Evolutionary conservation across 2,888 invertebrate species (phyloP).

Genomic region (Ferrisia virgata): DNA sequence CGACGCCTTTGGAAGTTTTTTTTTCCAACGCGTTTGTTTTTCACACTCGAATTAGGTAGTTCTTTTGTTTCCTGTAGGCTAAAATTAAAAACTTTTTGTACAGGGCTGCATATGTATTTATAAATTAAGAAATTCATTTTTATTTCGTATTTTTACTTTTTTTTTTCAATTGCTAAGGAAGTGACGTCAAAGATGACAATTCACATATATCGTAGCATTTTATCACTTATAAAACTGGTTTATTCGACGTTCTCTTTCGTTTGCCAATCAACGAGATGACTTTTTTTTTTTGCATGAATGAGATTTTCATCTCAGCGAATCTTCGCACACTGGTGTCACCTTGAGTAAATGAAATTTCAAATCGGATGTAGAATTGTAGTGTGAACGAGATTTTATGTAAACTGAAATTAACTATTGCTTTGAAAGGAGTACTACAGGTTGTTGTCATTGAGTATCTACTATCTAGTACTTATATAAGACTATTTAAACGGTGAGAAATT

Average conservation of each 20-base stretch:
- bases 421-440: neutral
- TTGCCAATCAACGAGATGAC: neutral
- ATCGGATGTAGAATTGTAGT: neutral
- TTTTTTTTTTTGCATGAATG: neutral
- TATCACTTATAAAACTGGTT: conserved; percentile 11
- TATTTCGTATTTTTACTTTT: neutral
- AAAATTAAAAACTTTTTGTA: conserved; percentile 17
- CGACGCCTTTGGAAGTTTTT: conserved; percentile 17
- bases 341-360: neutral
- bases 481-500: neutral
- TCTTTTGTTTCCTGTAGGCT: conserved; percentile 27
- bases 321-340: neutral
- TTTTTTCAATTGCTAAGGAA: neutral
- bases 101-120: neutral
- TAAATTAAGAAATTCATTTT: neutral
- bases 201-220: neutral
- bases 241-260: neutral
- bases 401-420: neutral
- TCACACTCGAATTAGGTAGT: neutral
- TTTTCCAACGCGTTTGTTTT: neutral
- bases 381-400: neutral
- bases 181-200: conserved; percentile 20
- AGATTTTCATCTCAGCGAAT: neutral
- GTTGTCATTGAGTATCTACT: neutral
- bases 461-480: neutral